Evolutionary conservation across 2,888 invertebrate genomes (phyloP).

Genomic region (Hartigia nigra): DNA sequence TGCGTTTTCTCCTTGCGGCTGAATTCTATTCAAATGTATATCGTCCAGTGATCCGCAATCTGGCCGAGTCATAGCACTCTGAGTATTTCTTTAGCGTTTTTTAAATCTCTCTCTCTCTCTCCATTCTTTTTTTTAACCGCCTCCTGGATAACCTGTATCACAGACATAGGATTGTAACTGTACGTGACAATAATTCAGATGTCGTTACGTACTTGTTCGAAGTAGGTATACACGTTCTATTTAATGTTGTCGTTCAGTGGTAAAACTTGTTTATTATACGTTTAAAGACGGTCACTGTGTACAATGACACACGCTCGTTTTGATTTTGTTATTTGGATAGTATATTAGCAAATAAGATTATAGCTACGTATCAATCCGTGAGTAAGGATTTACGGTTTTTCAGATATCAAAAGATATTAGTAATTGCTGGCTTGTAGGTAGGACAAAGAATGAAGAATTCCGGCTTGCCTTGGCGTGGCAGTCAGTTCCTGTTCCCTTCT

Average conservation of each 20-base stretch:
- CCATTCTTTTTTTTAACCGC: not conserved
- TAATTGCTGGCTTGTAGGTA: not conserved
- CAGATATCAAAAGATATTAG: not conserved
- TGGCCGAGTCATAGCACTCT: conserved; percentile 21
- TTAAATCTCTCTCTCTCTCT: not conserved
- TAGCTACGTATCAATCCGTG: conserved; percentile 10
- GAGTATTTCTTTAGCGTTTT: not conserved
- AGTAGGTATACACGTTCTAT: not conserved
- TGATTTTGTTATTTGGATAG: not conserved
- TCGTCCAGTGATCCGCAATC: not conserved
- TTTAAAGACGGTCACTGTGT: not conserved
- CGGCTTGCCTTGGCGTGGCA: conserved; percentile 47
- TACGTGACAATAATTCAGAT: not conserved
- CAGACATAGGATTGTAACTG: not conserved
- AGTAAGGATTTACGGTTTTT: not conserved
- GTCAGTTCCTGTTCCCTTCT: conserved; percentile 53
- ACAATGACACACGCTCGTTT: not conserved
- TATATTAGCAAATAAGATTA: not conserved
- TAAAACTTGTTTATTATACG: not conserved
- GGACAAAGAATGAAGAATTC: conserved; percentile 31
- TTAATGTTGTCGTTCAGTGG: not conserved
- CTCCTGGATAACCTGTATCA: not conserved
- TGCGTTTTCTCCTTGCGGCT: conserved; percentile 55
- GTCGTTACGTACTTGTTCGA: not conserved
- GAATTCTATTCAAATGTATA: conserved; percentile 49